These are phyloP conservation scores for Dendrocincla tyrannina DNA, from an alignment of 2,797 vertebrate species.

Conservation along the genomic window DNA sequence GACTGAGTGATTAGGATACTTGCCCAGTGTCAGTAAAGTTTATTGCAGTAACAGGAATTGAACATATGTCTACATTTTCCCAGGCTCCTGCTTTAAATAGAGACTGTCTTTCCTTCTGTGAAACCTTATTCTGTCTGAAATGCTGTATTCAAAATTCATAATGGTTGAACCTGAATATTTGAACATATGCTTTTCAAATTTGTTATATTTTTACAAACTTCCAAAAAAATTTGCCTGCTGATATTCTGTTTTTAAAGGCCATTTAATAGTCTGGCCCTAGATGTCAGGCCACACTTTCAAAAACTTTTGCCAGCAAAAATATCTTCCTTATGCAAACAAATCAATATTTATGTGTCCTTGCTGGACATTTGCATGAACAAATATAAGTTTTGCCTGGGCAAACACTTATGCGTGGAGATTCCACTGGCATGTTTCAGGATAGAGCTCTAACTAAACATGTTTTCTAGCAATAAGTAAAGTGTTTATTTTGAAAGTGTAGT, in stretches of 20 bases:
- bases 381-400: constrained; percentile 39
- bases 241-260: background rate
- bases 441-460: background rate
- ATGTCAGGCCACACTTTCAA: constrained; percentile 7
- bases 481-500: background rate
- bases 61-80: constrained; percentile 13
- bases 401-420: constrained; percentile 25
- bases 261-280: background rate
- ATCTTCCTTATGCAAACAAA: constrained; percentile 35
- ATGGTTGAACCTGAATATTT: background rate
- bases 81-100: constrained; percentile 4
- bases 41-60: constrained; percentile 15
- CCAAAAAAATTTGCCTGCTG: background rate
- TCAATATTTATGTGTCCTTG: constrained; percentile 52
- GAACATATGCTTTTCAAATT: background rate
- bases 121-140: constrained; percentile 32
- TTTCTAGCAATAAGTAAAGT: constrained; percentile 19
- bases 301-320: constrained; percentile 51
- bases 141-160: background rate
- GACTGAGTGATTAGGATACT: background rate
- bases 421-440: background rate
- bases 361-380: constrained; percentile 63
- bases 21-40: constrained; percentile 10
- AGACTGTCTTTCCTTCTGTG: constrained; percentile 15
- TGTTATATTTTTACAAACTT: background rate